These are phyloP conservation scores for honey bee (Apis mellifera) DNA, from an alignment of 1,140 invertebrate genomes.

Conservation along the genomic window DNA sequence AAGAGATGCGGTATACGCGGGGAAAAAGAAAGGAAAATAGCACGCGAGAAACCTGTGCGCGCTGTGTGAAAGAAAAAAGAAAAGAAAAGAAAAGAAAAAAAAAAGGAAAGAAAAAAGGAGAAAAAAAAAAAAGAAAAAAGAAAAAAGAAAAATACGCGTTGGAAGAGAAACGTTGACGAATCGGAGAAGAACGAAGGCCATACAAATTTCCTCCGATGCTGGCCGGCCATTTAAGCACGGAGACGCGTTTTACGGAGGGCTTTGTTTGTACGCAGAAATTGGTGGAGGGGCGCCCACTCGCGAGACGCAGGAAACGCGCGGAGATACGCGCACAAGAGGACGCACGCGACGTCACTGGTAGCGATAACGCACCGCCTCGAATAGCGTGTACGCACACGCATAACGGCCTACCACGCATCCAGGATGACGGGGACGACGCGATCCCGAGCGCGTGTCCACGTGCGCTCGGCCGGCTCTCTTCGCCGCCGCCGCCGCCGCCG, in stretches of 20 bases:
- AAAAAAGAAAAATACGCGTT: background rate
- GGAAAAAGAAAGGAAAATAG: no score
- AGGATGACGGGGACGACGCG: conserved; percentile 10
- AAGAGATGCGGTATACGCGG: no score
- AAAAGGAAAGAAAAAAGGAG: no score
- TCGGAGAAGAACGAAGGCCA: conserved; percentile 20
- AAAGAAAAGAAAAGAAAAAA: no score
- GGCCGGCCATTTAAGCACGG: conserved; percentile 9
- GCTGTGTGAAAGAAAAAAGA: no score
- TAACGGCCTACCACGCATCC: conserved; percentile 22
- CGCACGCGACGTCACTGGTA: conserved; percentile 55
- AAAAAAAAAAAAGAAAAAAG: no score
- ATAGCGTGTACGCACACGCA: conserved; percentile 39
- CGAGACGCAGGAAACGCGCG: conserved; percentile 49
- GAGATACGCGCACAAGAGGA: no score
- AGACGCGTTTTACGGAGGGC: conserved; percentile 49
- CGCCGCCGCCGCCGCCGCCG: conserved; percentile 3
- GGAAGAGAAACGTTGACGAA: background rate
- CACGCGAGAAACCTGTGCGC: background rate
- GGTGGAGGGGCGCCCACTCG: conserved; percentile 58
- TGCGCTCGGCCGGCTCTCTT: background rate
- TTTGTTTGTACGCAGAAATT: conserved; percentile 66
- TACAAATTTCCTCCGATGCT: conserved; percentile 25
- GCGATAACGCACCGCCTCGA: conserved; percentile 37
- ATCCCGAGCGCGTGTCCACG: conserved; percentile 41